Percentiles rank a stretch among this genome's conserved stretches.
Evolutionary conservation across 2,113 vertebrate genomes (phyloP).

Genomic region (Parus major): DNA sequence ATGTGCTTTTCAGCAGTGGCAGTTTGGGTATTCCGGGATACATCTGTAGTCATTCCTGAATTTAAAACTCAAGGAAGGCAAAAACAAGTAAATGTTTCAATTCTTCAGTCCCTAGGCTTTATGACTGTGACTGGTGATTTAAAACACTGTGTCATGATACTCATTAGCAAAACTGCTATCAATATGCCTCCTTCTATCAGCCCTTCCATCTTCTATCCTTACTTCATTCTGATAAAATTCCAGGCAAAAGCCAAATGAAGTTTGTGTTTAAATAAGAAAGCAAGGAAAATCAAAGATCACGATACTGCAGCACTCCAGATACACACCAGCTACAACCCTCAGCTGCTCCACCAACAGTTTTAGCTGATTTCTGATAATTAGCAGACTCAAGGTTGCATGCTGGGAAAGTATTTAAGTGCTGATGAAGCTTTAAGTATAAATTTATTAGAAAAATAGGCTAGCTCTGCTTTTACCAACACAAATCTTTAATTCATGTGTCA

Average conservation of each 20-base stretch:
- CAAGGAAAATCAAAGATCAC: neutral
- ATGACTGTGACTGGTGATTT: neutral
- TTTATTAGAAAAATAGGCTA: neutral
- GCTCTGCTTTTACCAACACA: neutral
- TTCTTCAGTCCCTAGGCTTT: neutral
- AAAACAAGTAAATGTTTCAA: neutral
- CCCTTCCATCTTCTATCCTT: neutral
- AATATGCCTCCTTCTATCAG: neutral
- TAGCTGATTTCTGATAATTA: neutral
- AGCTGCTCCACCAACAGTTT: accelerated
- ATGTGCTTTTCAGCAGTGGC: neutral
- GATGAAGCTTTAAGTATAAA: neutral
- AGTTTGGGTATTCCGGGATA: neutral
- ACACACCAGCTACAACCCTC: accelerated
- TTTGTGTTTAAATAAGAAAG: neutral
- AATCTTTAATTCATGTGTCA: neutral
- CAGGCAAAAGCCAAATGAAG: neutral
- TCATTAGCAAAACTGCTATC: neutral
- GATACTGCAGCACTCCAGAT: neutral
- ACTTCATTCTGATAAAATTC: neutral
- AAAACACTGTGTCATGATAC: neutral
- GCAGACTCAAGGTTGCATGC: neutral
- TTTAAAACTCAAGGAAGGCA: neutral
- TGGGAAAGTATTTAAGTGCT: neutral
- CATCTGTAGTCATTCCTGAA: neutral